Evolutionary conservation across 37 sponge, comb jelly and placozoan species (phyloP).

Genomic region (Chondrilla cf. caribensis): DNA sequence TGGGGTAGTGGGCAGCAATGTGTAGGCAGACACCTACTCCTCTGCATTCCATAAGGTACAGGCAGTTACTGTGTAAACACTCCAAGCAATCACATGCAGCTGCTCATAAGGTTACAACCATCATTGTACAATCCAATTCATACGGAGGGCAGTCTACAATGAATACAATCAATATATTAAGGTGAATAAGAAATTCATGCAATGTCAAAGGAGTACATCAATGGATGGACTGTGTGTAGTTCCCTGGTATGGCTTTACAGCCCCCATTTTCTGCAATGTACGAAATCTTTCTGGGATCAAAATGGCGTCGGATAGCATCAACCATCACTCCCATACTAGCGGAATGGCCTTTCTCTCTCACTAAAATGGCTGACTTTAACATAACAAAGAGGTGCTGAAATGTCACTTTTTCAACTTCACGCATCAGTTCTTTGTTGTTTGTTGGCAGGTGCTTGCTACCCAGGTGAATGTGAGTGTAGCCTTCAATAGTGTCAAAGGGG

Average conservation of each 20-base stretch:
- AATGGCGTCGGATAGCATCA: constrained; percentile 50
- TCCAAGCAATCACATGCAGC: neutral
- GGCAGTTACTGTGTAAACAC: neutral
- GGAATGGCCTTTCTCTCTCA: constrained; percentile 41
- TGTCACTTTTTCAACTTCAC: constrained; percentile 34
- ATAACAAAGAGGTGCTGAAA: constrained; percentile 53
- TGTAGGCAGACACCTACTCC: neutral
- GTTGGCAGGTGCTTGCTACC: constrained; percentile 32
- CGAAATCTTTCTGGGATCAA: neutral
- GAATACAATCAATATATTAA: too few relatives aligned
- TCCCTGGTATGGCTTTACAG: neutral
- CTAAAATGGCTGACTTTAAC: constrained; percentile 43
- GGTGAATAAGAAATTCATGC: too few relatives aligned
- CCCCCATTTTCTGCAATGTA: neutral
- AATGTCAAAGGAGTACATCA: too few relatives aligned
- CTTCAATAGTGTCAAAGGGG: neutral
- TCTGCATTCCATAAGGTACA: neutral
- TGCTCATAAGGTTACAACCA: neutral
- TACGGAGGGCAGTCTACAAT: too few relatives aligned
- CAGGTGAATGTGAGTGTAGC: constrained; percentile 44
- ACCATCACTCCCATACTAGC: constrained; percentile 42
- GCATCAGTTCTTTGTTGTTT: constrained; percentile 22
- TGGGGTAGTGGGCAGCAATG: neutral
- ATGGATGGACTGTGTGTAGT: neutral
- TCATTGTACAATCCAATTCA: too few relatives aligned